Evolutionary conservation across 1,140 invertebrate genomes (phyloP), one percentile per base, ranked within the genome.

Genomic region (Grapholita molesta): DNA sequence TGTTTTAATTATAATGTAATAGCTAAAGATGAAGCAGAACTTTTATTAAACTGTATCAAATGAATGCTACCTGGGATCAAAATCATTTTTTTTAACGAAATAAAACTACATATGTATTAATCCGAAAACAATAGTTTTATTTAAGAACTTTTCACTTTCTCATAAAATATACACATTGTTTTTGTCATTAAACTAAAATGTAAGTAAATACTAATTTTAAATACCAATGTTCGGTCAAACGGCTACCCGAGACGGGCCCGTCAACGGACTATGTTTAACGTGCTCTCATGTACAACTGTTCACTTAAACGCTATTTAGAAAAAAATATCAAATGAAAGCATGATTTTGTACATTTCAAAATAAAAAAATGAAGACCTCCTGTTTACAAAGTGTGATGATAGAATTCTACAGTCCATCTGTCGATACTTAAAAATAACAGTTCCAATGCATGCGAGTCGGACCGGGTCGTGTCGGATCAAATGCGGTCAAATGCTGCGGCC

Each of bases 111-210:
- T 64, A 83, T 70, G 88, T 82, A 88, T 88, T 91, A 91, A 91
- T 91, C 89, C 89, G 89, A 91, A 91, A 91, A 91, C 89, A 91
- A 91, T 91, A 89, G 89, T 91, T 91, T 89, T 91, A 91, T 91
- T 91, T 89, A 91, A 91, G 89, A 91, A 89, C 85, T 89, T 89
- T 90, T 89, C 88, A 90, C 84, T 89, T 90, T 88, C 86, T 91
- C 89, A 90, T 91, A 91, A 91, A 91, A 91, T 91, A 91, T 91
- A 91, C 89, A 91, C 88, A 90, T 91, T 91, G 89, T 91, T 91
- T 89, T 91, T 91, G 88, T 90, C 88, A 88, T 88, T 89, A 90
- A 90, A 91, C 89, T 91, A 91, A 91, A 91, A 82, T 88, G 89
- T 90, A 91, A 91, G 89, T 91, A 91, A 91, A 90, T 91, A 90